Evolutionary conservation across 2,888 invertebrate genomes (phyloP).

Genomic region (Hedychridium roseum): DNA sequence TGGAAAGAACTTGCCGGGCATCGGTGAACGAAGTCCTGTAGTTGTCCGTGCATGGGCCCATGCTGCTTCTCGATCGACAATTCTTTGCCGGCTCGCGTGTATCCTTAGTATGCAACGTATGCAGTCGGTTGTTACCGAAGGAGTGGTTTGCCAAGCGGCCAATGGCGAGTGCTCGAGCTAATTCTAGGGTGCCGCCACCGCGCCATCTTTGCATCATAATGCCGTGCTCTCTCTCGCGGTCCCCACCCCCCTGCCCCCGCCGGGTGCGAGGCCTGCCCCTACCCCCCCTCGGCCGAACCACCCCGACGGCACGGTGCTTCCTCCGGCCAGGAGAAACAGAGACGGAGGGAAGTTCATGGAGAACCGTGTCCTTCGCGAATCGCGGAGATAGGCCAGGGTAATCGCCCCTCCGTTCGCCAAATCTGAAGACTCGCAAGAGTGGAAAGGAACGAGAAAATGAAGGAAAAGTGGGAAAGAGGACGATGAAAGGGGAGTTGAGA

Average conservation of each 20-base stretch:
- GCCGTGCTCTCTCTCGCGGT: slow-evolving; percentile 50
- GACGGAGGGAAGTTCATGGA: too few species aligned
- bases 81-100: slow-evolving; percentile 57
- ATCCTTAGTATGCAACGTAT: slow-evolving; percentile 63
- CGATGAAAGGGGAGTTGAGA: slow-evolving; percentile 17
- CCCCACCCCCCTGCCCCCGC: slow-evolving; percentile 31
- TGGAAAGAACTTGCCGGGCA: neutral
- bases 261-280: slow-evolving; percentile 35
- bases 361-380: too few species aligned
- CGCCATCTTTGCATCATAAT: slow-evolving; percentile 65
- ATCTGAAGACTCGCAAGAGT: slow-evolving; percentile 62
- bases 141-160: slow-evolving; percentile 63
- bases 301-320: slow-evolving; percentile 28
- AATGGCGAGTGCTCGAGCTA: slow-evolving; percentile 64
- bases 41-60: neutral
- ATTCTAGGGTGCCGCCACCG: slow-evolving; percentile 64
- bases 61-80: slow-evolving; percentile 35
- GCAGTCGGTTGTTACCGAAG: slow-evolving; percentile 64
- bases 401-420: slow-evolving; percentile 30
- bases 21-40: neutral
- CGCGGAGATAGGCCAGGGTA: too few species aligned
- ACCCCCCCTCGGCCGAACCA: slow-evolving; percentile 21
- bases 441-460: slow-evolving; percentile 2
- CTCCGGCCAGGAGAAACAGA: too few species aligned
- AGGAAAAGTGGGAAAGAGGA: slow-evolving; percentile 12